Conservation (phyloP, 2,113 vertebrate genomes). For the Oenanthe oenanthe region DNA sequence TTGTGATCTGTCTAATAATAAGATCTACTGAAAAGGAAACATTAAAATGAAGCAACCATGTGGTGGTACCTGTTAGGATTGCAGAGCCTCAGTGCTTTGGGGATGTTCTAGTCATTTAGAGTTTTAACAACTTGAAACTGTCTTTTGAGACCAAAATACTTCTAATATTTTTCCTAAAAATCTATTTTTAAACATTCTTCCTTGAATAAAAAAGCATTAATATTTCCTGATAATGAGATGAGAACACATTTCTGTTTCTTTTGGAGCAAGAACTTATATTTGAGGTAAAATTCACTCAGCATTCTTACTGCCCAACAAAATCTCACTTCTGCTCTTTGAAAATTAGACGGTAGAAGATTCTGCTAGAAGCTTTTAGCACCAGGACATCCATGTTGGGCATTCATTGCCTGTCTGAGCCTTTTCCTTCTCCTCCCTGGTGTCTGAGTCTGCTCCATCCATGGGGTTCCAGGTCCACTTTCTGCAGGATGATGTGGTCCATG, state of each 20-base stretch:
- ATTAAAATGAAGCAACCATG: fast-evolving
- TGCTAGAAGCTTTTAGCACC: background rate
- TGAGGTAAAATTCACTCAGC: background rate
- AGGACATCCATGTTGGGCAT: fast-evolving
- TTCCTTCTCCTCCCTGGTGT: background rate
- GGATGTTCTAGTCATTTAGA: background rate
- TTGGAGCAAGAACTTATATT: background rate
- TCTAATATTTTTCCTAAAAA: background rate
- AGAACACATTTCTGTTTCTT: background rate
- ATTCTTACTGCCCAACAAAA: background rate
- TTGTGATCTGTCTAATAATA: background rate
- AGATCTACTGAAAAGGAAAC: background rate
- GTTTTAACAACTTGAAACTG: background rate
- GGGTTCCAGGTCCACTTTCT: background rate
- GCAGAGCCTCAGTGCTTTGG: background rate
- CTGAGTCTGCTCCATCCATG: background rate
- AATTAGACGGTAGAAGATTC: background rate
- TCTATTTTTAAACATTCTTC: background rate
- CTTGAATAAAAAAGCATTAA: background rate
- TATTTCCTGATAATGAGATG: background rate
- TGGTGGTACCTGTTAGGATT: background rate
- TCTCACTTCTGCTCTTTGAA: background rate
- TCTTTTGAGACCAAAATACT: background rate
- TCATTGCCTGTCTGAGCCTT: background rate
- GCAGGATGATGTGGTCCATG: background rate